Base-by-base conservation (phyloP, 2,797 vertebrate genomes). In the Takifugu ocellatus region DNA sequence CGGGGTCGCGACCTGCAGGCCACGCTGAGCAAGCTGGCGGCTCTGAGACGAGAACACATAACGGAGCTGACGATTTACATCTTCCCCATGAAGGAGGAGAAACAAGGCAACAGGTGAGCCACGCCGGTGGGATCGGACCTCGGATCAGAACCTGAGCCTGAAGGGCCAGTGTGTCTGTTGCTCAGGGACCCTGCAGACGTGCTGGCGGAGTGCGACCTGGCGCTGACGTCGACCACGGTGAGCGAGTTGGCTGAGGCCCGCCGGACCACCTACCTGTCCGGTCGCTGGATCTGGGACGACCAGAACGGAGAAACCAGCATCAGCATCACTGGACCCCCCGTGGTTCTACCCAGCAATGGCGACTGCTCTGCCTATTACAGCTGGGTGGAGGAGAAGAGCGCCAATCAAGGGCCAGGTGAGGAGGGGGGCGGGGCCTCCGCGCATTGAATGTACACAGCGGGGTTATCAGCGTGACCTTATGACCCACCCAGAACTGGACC, bases 291-390 rank as follows among this genome's bases (percentile, higher is more conserved):
- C 83, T 99, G 96, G 68, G 96, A 98, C 0, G 96, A 99, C 56
- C 95, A 97, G 79, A 98, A 98, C 0, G 96, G 96, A 16, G 97
- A 99, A 82, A 97, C 94, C 69, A 96, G 94, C 91, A 95, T 98
- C 74, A 94, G 96, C 83, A 98, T 99, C 82, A 93, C 95, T 0
- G 94, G 95, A 0, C 89, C 94, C 1, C 93, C 92, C 66, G 96
- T 98, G 52, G 92, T 89, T 9, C 89, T 99, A 33, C 96, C 96
- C 0, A 96, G 94, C 84, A 98, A 97, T 0, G 96, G 97, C 1
- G 96, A 99, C 88, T 99, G 96, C 74, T 98, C 96, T 0, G 93
- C 95, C 1, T 99, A 98, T 74, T 98, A 98, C 87, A 95, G 48
- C 55, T 97, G 96, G 94, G 93, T 96, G 75, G 96, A 98, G 85